These are phyloP conservation scores for Dicyrtomina minuta DNA, from an alignment of 2,888 invertebrate genomes.

Conservation along the genomic window DNA sequence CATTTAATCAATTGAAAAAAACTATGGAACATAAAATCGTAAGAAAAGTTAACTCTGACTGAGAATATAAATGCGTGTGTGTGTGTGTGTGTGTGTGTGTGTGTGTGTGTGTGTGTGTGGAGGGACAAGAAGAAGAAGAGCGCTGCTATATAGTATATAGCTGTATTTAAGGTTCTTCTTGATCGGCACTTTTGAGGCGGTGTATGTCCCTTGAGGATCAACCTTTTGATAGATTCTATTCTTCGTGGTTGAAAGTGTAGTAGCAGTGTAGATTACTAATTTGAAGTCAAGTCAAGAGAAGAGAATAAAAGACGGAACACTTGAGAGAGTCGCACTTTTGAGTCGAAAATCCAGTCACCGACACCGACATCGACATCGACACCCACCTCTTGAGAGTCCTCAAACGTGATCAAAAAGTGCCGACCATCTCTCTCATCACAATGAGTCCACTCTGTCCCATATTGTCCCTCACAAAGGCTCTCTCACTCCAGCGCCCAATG, in stretches of 20 bases:
- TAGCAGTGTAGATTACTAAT: conserved; percentile 19
- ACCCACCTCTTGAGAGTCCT: no score
- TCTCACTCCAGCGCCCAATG: conserved; percentile 13
- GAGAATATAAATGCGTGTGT: no score
- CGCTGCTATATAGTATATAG: not conserved
- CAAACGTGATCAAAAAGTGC: conserved; percentile 18
- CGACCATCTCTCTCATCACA: conserved; percentile 18
- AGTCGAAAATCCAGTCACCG: not conserved
- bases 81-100: no score
- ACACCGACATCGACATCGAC: conserved; percentile 18
- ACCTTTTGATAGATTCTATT: not conserved
- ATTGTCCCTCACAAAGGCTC: conserved; percentile 1
- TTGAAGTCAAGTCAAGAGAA: conserved; percentile 18
- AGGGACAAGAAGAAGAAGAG: not conserved
- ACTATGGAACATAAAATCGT: no score
- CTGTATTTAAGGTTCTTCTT: conserved; percentile 1
- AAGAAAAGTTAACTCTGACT: no score
- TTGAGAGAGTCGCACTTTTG: conserved; percentile 15
- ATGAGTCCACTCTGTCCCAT: conserved; percentile 1
- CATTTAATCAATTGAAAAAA: no score
- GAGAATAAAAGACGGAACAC: conserved; percentile 15
- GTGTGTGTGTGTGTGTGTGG: no score
- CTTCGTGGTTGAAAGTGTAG: not conserved
- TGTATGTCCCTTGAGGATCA: conserved; percentile 6
- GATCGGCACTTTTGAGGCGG: conserved; percentile 23